A percentile compares a stretch with the other conserved stretches of the same genome.
Evolutionary conservation across 1,140 invertebrate genomes (phyloP).

Genomic region (Panulirus ornatus): DNA sequence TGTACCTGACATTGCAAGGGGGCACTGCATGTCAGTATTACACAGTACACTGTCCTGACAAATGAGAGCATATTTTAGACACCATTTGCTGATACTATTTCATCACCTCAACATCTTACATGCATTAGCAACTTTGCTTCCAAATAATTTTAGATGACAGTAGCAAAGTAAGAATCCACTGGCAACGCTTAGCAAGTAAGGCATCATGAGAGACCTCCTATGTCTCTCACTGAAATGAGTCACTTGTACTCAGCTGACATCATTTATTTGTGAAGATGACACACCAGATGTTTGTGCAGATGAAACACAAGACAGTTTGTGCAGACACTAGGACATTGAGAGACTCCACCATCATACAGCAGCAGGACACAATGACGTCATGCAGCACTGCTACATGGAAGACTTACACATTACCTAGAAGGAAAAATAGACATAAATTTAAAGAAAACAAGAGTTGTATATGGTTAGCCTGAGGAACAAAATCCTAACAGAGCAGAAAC

Average conservation of each 20-base stretch:
- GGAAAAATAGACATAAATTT: neutral
- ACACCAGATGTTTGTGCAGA: neutral
- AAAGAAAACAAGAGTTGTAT: neutral
- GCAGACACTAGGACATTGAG: neutral
- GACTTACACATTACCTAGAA: constrained; percentile 39
- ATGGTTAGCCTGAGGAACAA: too few relatives aligned
- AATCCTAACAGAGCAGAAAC: too few relatives aligned
- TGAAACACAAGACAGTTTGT: neutral
- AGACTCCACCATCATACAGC: neutral
- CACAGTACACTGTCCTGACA: neutral
- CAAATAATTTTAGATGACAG: neutral
- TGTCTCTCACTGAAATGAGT: neutral
- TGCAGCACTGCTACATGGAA: neutral
- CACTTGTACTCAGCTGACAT: neutral
- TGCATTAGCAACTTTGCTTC: neutral
- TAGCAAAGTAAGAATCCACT: neutral
- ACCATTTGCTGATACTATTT: neutral
- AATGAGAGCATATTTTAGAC: neutral
- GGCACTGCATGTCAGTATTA: neutral
- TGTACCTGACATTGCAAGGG: neutral
- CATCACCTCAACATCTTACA: neutral
- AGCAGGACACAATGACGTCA: constrained; percentile 1
- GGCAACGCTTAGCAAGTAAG: neutral
- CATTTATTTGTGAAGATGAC: neutral
- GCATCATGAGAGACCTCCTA: neutral